A percentile compares a stretch with the other conserved stretches of the same genome.
Evolutionary conservation across 1,140 invertebrate species (phyloP).

Genomic region (Caenorhabditis briggsae): DNA sequence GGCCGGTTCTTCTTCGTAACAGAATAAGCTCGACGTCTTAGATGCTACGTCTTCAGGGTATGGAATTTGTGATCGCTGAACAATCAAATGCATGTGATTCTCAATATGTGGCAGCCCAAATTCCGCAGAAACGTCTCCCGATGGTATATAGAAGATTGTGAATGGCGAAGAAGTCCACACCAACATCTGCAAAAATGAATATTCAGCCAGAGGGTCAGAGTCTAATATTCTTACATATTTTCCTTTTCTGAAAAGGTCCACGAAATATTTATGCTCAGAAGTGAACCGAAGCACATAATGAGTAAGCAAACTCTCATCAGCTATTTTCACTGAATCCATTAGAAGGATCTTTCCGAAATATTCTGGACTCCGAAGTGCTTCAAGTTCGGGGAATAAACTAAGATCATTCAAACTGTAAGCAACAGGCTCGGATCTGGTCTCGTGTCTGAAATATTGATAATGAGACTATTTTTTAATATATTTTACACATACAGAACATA

Average conservation of each 20-base stretch:
- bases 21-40: too few species aligned
- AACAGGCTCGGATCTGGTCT: not conserved
- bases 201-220: too few species aligned
- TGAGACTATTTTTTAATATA: not conserved
- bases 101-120: not conserved
- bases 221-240: not conserved
- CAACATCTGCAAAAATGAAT: not conserved
- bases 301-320: too few species aligned
- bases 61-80: not conserved
- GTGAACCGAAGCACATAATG: slow-evolving; percentile 5
- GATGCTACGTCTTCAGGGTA: too few species aligned
- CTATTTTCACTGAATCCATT: not conserved
- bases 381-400: not conserved
- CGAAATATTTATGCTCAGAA: not conserved
- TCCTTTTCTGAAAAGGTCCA: not conserved
- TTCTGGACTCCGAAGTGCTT: not conserved
- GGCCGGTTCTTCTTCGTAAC: too few species aligned
- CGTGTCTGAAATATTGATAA: not conserved
- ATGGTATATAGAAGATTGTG: not conserved
- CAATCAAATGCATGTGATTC: not conserved
- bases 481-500: not conserved
- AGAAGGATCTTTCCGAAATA: not conserved
- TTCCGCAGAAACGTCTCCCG: not conserved
- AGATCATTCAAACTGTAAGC: not conserved
- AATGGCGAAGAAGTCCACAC: not conserved